These are phyloP conservation scores for Trachelus iudaicus DNA, from an alignment of 2,888 invertebrate species.

Conservation along the genomic window DNA sequence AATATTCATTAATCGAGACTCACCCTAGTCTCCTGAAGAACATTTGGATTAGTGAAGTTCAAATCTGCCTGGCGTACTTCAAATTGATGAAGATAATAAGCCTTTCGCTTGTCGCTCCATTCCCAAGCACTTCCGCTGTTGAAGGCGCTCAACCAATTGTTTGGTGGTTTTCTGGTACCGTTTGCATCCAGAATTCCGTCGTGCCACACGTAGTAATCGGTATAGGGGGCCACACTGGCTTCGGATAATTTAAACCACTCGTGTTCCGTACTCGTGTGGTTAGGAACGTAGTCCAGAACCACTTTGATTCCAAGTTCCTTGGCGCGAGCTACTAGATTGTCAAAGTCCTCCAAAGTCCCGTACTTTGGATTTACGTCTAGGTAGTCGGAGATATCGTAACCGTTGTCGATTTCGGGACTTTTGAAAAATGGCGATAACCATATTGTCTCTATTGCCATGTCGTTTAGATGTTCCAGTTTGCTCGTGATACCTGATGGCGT, in stretches of 20 bases:
- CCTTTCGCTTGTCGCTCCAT: slow-evolving; percentile 73
- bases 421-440: slow-evolving; percentile 89
- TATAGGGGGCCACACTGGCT: slow-evolving; percentile 71
- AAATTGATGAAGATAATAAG: slow-evolving; percentile 86
- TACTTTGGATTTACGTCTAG: slow-evolving; percentile 77
- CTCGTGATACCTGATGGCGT: slow-evolving; percentile 68
- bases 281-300: slow-evolving; percentile 68
- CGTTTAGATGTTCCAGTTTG: slow-evolving; percentile 73
- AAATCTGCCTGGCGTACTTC: too few species aligned
- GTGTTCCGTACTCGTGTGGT: slow-evolving; percentile 79
- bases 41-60: background rate
- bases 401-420: slow-evolving; percentile 88
- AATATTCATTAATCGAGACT: too few species aligned
- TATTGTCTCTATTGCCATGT: slow-evolving; percentile 78
- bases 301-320: slow-evolving; percentile 70
- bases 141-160: slow-evolving; percentile 82
- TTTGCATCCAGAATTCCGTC: slow-evolving; percentile 67
- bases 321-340: slow-evolving; percentile 69
- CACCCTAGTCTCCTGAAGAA: background rate
- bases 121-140: slow-evolving; percentile 77
- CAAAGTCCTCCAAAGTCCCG: slow-evolving; percentile 80
- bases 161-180: slow-evolving; percentile 72
- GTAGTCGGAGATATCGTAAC: slow-evolving; percentile 88
- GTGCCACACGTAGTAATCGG: slow-evolving; percentile 84
- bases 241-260: slow-evolving; percentile 82